A percentile compares a stretch with the other conserved stretches of the same genome.
These are phyloP conservation scores for Pseudonaja textilis DNA, from an alignment of 2,113 vertebrate genomes.

Conservation along the genomic window DNA sequence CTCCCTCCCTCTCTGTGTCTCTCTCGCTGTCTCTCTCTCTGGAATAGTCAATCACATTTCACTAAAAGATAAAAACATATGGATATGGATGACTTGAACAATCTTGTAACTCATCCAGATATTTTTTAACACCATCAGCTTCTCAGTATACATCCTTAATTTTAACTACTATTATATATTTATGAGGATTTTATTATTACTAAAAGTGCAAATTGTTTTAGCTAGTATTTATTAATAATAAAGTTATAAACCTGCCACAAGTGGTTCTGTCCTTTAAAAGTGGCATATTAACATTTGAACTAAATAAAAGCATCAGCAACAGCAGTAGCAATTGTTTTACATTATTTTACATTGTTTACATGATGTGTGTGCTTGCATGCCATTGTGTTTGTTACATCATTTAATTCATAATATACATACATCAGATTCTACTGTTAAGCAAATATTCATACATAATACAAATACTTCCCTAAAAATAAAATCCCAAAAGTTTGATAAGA, in stretches of 20 bases:
- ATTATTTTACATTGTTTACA: not conserved
- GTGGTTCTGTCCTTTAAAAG: not conserved
- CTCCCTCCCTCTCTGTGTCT: too few species aligned
- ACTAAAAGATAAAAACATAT: not conserved
- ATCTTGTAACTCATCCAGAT: not conserved
- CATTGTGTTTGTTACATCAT: not conserved
- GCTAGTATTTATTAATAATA: not conserved
- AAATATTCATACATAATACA: not conserved
- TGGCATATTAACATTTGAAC: not conserved
- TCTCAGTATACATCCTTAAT: not conserved
- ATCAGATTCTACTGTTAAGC: not conserved
- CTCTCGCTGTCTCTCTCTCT: not conserved
- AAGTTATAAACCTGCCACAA: not conserved
- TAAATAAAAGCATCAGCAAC: not conserved
- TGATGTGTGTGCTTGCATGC: too few species aligned
- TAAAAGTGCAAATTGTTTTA: not conserved
- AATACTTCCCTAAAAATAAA: not conserved
- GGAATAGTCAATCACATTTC: not conserved
- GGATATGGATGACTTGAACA: not conserved
- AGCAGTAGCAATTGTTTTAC: not conserved
- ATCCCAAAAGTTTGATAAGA: not conserved
- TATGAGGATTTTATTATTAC: not conserved
- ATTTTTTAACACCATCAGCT: not conserved
- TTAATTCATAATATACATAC: not conserved
- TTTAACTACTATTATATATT: not conserved